Base-by-base conservation (phyloP, 2,888 invertebrate species). In the Agriopis leucophaearia region DNA sequence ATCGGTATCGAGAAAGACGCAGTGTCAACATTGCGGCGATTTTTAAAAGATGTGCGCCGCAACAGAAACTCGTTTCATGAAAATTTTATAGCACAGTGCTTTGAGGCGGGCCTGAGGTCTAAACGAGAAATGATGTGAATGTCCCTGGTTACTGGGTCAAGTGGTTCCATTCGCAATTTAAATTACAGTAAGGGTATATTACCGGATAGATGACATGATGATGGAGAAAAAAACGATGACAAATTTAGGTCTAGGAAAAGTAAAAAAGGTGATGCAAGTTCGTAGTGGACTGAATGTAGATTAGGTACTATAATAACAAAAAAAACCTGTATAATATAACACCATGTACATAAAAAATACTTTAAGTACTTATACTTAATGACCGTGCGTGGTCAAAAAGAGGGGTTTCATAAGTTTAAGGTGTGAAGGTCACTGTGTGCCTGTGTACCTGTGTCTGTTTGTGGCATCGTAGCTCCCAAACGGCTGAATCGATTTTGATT, bases 101-200 rank as follows among this genome's bases (percentile, higher is more conserved):
- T 90, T 90, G 88, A 88, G 81, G 78, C 79, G 78, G 76, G 78
- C 78, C 83, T 80, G 73, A 74, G 73, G 77, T 77, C 74, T 87
- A 85, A 86, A 85, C 82, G 85, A 83, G 86, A 81, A 85, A 86
- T 85, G 86, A 83, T 83, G 81, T 88, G 88, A 87, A 88, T 86
- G 86, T 82, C 78, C 79, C 79, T 82, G 80, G 87, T 84, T 84
- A 89, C 78, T 88, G 77, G 89, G 89, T 90, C 89, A 88, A 88
- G 89, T 81, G 83, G 60, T 64, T 55, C 15, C 60, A 64, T 64
- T 63, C 48, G 36, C 42, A 9, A 59, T 63, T 38, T 52, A 13
- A 50, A n/a, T 36, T 36, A 27, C 68, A 68, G 68, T 68, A 68
- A 60, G 68, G 68, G 16, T 18, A 36, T 12, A 47, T 16, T 47